A percentile compares a stretch with the other conserved stretches of the same genome.
These are phyloP conservation scores for Passer montanus DNA, from an alignment of 2,113 vertebrate species.

Conservation along the genomic window DNA sequence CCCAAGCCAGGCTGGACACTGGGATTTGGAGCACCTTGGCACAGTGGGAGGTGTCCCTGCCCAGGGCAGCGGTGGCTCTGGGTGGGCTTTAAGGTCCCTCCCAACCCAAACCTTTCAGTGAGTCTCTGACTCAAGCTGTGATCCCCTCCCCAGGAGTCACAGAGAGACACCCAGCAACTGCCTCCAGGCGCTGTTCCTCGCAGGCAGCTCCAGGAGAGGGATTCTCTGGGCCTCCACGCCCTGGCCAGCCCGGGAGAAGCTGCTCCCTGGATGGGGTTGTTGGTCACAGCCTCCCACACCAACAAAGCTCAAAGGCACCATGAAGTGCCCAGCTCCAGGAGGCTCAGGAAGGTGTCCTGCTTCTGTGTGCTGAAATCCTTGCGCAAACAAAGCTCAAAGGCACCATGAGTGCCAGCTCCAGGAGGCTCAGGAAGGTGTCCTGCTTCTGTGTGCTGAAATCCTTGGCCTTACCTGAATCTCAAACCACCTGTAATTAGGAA, in stretches of 20 bases:
- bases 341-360: not conserved
- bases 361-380: not conserved
- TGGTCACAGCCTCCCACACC: not conserved
- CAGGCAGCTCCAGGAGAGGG: not conserved
- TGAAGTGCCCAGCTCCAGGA: not conserved
- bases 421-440: not conserved
- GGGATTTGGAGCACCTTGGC: not conserved
- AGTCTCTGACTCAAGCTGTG: accelerated
- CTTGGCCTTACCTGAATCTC: not conserved
- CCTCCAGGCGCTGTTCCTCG: accelerated
- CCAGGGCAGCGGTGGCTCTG: not conserved
- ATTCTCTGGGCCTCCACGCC: not conserved
- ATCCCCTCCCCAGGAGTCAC: not conserved
- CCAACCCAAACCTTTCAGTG: not conserved
- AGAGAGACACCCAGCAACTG: not conserved
- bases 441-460: not conserved
- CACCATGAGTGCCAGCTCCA: not conserved
- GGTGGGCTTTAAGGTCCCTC: accelerated
- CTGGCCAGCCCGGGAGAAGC: not conserved
- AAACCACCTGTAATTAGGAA: not conserved
- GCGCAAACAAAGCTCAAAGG: not conserved
- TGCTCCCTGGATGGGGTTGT: not conserved
- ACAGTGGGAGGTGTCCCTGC: not conserved
- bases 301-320: not conserved
- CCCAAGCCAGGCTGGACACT: not conserved